Percentiles rank a stretch among this genome's conserved stretches.
Conservation (phyloP, 2,888 invertebrate genomes). For the Archips crataeganus region DNA sequence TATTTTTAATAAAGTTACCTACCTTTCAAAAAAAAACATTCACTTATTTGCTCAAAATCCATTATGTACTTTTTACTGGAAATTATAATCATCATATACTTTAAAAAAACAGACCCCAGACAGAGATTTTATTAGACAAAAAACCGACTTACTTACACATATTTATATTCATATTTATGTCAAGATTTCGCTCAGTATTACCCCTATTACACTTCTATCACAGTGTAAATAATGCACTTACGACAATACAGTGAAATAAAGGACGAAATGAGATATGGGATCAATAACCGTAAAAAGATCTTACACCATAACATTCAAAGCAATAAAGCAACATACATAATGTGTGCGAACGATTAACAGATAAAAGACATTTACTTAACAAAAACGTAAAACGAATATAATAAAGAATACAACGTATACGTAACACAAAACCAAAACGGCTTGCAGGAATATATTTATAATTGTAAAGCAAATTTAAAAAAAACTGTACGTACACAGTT, state of each 20-base stretch:
- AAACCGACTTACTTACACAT: constrained; percentile 32
- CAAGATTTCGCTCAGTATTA: constrained; percentile 75
- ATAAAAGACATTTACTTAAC: constrained; percentile 48
- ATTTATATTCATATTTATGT: constrained; percentile 64
- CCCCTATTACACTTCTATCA: constrained; percentile 82
- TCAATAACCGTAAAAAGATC: constrained; percentile 55
- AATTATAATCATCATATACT: constrained; percentile 3
- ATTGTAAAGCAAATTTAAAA: constrained; percentile 22
- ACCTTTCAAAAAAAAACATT: not conserved
- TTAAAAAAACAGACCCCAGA: not conserved
- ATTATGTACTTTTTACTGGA: not conserved
- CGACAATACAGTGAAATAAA: constrained; percentile 68
- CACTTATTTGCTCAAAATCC: not conserved
- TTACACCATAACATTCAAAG: constrained; percentile 53
- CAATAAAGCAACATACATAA: constrained; percentile 54
- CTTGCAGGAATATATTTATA: constrained; percentile 22
- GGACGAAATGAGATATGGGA: constrained; percentile 56
- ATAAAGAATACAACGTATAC: constrained; percentile 32
- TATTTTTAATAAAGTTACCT: no score
- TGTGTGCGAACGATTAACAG: constrained; percentile 57
- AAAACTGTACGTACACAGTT: constrained; percentile 3
- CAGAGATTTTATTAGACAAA: not conserved
- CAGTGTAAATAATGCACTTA: constrained; percentile 86
- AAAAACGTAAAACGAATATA: constrained; percentile 41
- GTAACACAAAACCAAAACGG: constrained; percentile 37